phyloP scores from a whole-genome alignment of 2,797 vertebrate species.

The Tangara arthus region DNA sequence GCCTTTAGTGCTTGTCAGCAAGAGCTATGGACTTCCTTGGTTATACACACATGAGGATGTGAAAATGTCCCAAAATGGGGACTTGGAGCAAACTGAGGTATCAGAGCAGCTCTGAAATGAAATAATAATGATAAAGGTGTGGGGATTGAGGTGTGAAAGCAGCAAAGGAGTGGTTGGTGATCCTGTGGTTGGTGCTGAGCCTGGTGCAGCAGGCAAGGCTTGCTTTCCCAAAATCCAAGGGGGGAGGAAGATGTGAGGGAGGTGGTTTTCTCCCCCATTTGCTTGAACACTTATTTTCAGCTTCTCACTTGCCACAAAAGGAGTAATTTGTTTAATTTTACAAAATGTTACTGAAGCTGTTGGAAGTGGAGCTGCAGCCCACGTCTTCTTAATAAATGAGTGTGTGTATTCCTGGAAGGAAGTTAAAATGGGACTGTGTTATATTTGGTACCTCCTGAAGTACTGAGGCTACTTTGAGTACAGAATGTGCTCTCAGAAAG shows the following conservation, averaged over 20 bases:
- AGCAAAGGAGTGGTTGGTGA: neutral
- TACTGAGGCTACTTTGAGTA: conserved; percentile 24
- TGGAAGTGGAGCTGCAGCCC: conserved; percentile 37
- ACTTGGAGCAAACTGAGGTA: neutral
- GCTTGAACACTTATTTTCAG: neutral
- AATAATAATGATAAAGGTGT: neutral
- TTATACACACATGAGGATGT: neutral
- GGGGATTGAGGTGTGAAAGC: neutral
- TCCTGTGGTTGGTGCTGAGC: neutral
- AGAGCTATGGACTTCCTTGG: neutral
- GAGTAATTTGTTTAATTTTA: neutral
- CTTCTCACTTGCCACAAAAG: neutral
- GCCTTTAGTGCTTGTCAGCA: neutral
- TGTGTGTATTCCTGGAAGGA: conserved; percentile 49
- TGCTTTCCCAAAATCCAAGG: neutral
- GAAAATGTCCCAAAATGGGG: neutral
- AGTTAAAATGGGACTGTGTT: conserved; percentile 35
- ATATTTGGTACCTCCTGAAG: conserved; percentile 52
- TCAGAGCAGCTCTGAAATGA: neutral
- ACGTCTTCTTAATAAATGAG: conserved; percentile 35
- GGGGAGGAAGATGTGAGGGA: neutral
- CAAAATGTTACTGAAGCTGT: neutral
- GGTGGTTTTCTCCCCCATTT: neutral
- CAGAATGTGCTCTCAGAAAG: conserved; percentile 39
- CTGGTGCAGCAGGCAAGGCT: neutral